A percentile compares a stretch with the other conserved stretches of the same genome.
These are phyloP conservation scores for Menidia beryllina DNA, from an alignment of 2,113 vertebrate species.

Conservation along the genomic window DNA sequence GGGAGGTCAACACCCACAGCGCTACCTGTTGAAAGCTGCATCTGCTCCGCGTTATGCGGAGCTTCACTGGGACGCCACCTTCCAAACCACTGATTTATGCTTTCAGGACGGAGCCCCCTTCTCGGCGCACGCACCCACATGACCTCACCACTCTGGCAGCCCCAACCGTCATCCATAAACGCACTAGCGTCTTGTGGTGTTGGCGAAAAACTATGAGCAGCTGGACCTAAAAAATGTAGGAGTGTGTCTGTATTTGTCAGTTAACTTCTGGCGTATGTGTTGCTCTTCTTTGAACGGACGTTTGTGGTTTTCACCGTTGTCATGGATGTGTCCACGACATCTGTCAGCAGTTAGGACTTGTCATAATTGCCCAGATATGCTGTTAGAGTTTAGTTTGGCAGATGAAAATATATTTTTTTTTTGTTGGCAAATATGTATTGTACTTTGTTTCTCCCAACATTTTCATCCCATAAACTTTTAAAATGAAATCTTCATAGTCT, in stretches of 20 bases:
- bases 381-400: too few species aligned
- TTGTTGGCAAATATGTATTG: too few species aligned
- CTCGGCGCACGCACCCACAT: constrained; percentile 35
- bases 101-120: constrained; percentile 34
- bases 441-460: too few species aligned
- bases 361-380: too few species aligned
- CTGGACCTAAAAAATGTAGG: constrained; percentile 29
- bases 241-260: constrained; percentile 17
- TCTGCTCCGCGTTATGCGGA: background rate
- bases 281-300: background rate
- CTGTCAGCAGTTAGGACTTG: background rate
- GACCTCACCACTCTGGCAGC: constrained; percentile 62
- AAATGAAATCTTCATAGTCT: too few species aligned
- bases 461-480: too few species aligned
- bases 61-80: constrained; percentile 15
- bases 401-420: too few species aligned
- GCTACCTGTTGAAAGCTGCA: constrained; percentile 23
- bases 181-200: constrained; percentile 47
- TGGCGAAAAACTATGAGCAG: constrained; percentile 49
- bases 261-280: background rate
- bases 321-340: too few species aligned
- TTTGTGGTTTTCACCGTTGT: background rate
- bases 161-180: constrained; percentile 54
- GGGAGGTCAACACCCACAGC: constrained; percentile 19
- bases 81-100: constrained; percentile 6